These are phyloP conservation scores for Gobionotothen gibberifrons DNA, from an alignment of 2,797 vertebrate species.

Conservation along the genomic window DNA sequence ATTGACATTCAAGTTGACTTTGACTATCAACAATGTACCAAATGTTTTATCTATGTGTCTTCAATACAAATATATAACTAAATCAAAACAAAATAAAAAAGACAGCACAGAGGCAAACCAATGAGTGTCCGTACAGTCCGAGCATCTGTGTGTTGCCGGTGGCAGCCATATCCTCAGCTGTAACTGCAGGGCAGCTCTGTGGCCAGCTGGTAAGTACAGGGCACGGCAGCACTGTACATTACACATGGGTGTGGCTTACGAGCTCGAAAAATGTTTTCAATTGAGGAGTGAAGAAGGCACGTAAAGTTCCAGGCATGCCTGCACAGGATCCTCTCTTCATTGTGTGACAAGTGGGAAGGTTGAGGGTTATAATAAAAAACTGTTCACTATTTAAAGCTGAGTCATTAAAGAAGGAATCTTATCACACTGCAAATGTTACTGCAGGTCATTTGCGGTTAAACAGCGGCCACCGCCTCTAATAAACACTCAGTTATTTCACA, in stretches of 20 bases:
- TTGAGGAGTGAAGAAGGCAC: slow-evolving; percentile 44
- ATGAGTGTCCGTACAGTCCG: slow-evolving; percentile 10
- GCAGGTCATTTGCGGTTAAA: slow-evolving; percentile 34
- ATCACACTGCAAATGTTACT: slow-evolving; percentile 40
- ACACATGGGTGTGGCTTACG: slow-evolving; percentile 77
- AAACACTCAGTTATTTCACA: slow-evolving; percentile 16
- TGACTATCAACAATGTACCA: too few relatives aligned
- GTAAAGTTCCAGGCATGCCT: slow-evolving; percentile 70
- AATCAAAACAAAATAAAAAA: too few relatives aligned
- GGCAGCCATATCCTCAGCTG: slow-evolving; percentile 47
- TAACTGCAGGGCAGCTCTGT: slow-evolving; percentile 80
- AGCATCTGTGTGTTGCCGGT: slow-evolving; percentile 53
- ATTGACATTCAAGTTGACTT: too few relatives aligned
- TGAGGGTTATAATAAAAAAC: slow-evolving; percentile 33
- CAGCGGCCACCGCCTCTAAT: slow-evolving; percentile 16
- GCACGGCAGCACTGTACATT: slow-evolving; percentile 68
- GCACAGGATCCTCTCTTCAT: slow-evolving; percentile 56
- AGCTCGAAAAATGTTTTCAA: slow-evolving; percentile 65
- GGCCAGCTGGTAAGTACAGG: slow-evolving; percentile 82
- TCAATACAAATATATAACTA: too few relatives aligned
- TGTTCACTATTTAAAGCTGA: slow-evolving; percentile 47
- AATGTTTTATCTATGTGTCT: too few relatives aligned
- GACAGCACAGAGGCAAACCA: slow-evolving; percentile 6
- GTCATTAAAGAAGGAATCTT: slow-evolving; percentile 27
- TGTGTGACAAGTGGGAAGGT: slow-evolving; percentile 35